Conservation (phyloP, 2,888 invertebrate species). For the Hololepta plana region DNA sequence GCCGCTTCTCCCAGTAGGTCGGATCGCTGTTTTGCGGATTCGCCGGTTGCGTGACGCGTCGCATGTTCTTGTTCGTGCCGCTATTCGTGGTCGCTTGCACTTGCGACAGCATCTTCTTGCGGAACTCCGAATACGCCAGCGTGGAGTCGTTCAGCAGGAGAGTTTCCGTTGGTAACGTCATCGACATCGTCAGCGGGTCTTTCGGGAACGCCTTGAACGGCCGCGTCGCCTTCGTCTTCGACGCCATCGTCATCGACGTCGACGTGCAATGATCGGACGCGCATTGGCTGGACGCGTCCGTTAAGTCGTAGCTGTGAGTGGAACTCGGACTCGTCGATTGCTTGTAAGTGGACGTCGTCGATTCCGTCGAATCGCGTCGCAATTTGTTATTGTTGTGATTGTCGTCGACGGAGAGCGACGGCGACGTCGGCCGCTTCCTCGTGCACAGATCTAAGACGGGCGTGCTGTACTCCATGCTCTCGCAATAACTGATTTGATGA, state of each 20-base stretch:
- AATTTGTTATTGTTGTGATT: conserved; percentile 3
- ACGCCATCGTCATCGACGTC: conserved; percentile 6
- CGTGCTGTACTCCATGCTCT: conserved; percentile 11
- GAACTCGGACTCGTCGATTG: not conserved
- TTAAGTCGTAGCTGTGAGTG: not conserved
- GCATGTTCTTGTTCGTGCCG: conserved; percentile 50
- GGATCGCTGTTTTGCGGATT: conserved; percentile 36
- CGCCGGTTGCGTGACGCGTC: conserved; percentile 24
- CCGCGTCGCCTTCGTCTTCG: conserved; percentile 30
- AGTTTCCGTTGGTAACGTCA: conserved; percentile 23
- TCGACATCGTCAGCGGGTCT: conserved; percentile 34
- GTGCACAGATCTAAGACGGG: conserved; percentile 17
- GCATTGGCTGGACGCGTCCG: too few relatives aligned
- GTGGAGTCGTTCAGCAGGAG: conserved; percentile 34
- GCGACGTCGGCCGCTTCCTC: conserved; percentile 12
- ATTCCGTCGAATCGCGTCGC: conserved; percentile 11
- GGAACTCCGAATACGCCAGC: conserved; percentile 53
- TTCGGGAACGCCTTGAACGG: conserved; percentile 59
- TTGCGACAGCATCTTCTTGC: conserved; percentile 46
- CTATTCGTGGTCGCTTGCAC: conserved; percentile 32
- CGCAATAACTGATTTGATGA: too few relatives aligned
- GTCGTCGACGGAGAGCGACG: too few relatives aligned
- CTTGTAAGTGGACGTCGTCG: conserved; percentile 11
- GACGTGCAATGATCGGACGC: too few relatives aligned
- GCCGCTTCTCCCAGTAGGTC: conserved; percentile 70